phyloP scores from a whole-genome alignment of 2,888 invertebrate species.

The Stenodera caucasica region DNA sequence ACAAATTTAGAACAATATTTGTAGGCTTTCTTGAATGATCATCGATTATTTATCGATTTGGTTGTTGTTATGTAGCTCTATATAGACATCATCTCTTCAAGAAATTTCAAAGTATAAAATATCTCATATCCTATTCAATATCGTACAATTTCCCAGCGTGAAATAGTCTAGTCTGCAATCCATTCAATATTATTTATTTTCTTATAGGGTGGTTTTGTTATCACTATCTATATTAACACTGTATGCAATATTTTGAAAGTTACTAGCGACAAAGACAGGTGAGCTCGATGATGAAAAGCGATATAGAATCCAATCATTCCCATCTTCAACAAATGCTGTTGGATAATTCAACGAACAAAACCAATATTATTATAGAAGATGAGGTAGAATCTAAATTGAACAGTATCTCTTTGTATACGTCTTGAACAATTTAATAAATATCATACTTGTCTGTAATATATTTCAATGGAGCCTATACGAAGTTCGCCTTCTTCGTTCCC shows the following conservation, averaged over 20 bases:
- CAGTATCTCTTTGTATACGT: neutral
- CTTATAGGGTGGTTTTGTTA: slow-evolving; percentile 15
- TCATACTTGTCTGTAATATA: neutral
- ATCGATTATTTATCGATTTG: too few relatives aligned
- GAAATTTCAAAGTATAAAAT: slow-evolving; percentile 42
- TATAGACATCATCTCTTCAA: neutral
- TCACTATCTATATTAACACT: neutral
- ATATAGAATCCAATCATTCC: slow-evolving; percentile 26
- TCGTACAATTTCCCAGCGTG: slow-evolving; percentile 44
- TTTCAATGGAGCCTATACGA: neutral
- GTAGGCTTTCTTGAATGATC: too few relatives aligned
- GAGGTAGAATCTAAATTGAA: slow-evolving; percentile 10
- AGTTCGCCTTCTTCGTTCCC: neutral
- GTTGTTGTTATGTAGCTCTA: too few relatives aligned
- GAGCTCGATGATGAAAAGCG: slow-evolving; percentile 28
- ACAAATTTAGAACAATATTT: too few relatives aligned
- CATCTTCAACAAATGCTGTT: slow-evolving; percentile 26
- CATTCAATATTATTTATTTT: slow-evolving; percentile 33
- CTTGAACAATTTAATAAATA: slow-evolving; percentile 4
- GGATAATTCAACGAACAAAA: slow-evolving; percentile 27
- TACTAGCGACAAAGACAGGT: slow-evolving; percentile 26
- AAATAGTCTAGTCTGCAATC: slow-evolving; percentile 45
- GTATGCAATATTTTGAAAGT: slow-evolving; percentile 15
- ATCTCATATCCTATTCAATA: slow-evolving; percentile 46
- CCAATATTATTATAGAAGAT: slow-evolving; percentile 19